Evolutionary conservation across 2,888 invertebrate species (phyloP).

Genomic region (Sminthurides aquaticus): DNA sequence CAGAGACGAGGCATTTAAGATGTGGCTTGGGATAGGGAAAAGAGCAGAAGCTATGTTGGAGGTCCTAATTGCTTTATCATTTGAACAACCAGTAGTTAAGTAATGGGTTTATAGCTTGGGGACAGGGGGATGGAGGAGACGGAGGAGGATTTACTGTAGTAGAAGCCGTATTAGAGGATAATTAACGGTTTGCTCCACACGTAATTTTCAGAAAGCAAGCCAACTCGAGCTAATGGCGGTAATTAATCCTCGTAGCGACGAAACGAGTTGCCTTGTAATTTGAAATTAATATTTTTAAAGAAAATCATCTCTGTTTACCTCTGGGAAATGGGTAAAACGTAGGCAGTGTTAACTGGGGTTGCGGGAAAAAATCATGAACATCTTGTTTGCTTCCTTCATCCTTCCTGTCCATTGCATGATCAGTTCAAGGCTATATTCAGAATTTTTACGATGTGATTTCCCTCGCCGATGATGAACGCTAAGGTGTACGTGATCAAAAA

Average conservation of each 20-base stretch:
- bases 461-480: too few species aligned
- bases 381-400: too few species aligned
- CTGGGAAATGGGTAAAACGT: too few species aligned
- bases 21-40: too few species aligned
- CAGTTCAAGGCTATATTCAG: too few species aligned
- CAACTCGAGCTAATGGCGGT: background rate
- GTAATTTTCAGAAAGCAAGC: background rate
- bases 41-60: background rate
- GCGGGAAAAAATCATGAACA: too few species aligned
- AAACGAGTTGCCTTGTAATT: background rate
- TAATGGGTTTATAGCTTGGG: background rate
- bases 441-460: too few species aligned
- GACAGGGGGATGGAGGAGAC: background rate
- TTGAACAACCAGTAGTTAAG: constrained; percentile 1
- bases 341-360: too few species aligned
- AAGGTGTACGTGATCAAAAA: too few species aligned
- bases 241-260: background rate
- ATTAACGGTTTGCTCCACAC: background rate
- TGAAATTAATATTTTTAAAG: background rate
- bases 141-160: background rate
- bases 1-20: too few species aligned
- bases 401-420: too few species aligned
- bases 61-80: constrained; percentile 6
- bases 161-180: background rate
- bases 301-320: too few species aligned